These are phyloP conservation scores for Pseudocheirus occidentalis DNA, from an alignment of 2,797 vertebrate genomes.

Conservation along the genomic window DNA sequence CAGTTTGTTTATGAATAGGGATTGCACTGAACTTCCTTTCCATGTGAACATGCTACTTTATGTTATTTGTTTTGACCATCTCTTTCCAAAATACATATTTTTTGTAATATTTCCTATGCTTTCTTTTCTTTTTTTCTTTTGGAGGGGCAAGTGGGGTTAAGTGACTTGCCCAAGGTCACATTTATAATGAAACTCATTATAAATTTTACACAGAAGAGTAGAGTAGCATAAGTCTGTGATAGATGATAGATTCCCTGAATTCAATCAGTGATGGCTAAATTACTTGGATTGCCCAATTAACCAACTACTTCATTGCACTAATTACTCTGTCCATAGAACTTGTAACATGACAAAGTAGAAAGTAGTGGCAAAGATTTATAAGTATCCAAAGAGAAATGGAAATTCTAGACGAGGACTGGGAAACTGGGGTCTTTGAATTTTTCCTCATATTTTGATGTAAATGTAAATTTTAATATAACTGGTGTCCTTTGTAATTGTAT, in stretches of 20 bases:
- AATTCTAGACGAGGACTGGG: slow-evolving; percentile 1
- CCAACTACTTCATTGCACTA: slow-evolving; percentile 54
- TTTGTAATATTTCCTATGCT: too few relatives aligned
- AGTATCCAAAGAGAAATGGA: slow-evolving; percentile 41
- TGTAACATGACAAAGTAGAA: slow-evolving; percentile 39
- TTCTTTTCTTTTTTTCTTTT: too few relatives aligned
- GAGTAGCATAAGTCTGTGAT: slow-evolving; percentile 10
- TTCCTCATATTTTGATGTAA: not conserved
- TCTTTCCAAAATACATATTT: not conserved
- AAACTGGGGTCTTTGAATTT: not conserved
- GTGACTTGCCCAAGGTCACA: too few relatives aligned
- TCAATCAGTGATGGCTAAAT: slow-evolving; percentile 28
- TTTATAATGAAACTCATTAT: too few relatives aligned
- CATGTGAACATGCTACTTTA: not conserved
- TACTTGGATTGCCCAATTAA: slow-evolving; percentile 52
- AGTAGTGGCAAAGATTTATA: slow-evolving; percentile 41
- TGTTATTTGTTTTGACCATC: slow-evolving; percentile 20
- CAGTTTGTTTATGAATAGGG: not conserved
- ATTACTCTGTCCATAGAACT: slow-evolving; percentile 47
- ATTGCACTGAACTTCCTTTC: slow-evolving; percentile 39
- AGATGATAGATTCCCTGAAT: not conserved
- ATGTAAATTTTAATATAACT: not conserved
- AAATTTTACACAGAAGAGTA: slow-evolving; percentile 36
- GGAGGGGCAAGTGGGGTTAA: too few relatives aligned
- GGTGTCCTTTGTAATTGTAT: not conserved